Conservation (phyloP, 2,888 invertebrate genomes). For the Xiphydria camelus region DNA sequence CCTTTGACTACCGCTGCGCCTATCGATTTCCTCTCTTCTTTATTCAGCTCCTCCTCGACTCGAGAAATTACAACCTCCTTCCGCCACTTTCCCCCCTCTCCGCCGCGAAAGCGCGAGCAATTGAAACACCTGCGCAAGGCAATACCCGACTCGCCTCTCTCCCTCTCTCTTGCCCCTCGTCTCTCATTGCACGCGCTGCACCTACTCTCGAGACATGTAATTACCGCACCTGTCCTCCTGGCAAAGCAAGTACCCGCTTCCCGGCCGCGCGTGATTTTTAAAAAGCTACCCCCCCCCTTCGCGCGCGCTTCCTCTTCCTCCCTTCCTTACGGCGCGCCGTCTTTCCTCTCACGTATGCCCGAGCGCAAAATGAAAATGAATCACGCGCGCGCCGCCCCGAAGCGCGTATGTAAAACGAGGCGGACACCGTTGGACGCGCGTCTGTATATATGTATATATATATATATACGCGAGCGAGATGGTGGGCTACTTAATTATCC, state of each 20-base stretch:
- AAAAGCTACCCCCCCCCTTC: no score
- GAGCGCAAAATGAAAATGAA: constrained; percentile 20
- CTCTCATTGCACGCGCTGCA: not conserved
- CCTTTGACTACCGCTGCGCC: no score
- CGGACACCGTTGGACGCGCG: constrained; percentile 6
- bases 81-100: not conserved
- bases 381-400: constrained; percentile 15
- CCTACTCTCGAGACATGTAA: not conserved
- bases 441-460: not conserved
- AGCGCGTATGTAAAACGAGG: not conserved
- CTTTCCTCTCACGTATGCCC: constrained; percentile 3
- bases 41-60: not conserved
- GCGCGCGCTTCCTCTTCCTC: no score
- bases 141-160: not conserved
- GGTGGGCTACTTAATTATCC: constrained; percentile 34
- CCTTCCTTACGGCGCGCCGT: no score
- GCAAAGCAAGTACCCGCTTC: no score
- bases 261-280: no score
- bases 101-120: not conserved
- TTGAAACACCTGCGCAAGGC: not conserved
- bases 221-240: not conserved
- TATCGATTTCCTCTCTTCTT: no score
- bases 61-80: not conserved
- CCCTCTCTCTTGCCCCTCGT: not conserved
- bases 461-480: constrained; percentile 21